Conservation (phyloP, 2,888 invertebrate genomes). For the Bombylius discolor region DNA sequence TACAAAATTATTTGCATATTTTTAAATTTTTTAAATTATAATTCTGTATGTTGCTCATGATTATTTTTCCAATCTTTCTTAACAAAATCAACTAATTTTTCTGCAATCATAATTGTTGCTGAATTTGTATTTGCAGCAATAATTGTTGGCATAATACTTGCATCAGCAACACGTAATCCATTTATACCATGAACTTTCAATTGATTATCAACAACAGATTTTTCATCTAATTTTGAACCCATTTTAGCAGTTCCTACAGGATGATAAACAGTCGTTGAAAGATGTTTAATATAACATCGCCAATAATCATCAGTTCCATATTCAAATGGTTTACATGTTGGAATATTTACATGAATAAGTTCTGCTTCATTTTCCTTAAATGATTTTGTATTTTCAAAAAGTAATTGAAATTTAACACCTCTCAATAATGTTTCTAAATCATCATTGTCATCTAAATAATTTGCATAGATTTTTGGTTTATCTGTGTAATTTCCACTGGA, state of each 20-base stretch:
- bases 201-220: slow-evolving; percentile 40
- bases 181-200: slow-evolving; percentile 44
- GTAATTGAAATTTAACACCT: slow-evolving; percentile 40
- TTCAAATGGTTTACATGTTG: slow-evolving; percentile 11
- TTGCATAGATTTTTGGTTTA: slow-evolving; percentile 43
- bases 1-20: too few species aligned
- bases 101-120: slow-evolving; percentile 65
- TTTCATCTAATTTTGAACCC: slow-evolving; percentile 39
- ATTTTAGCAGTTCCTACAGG: slow-evolving; percentile 58
- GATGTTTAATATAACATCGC: slow-evolving; percentile 43
- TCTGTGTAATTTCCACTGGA: slow-evolving; percentile 38
- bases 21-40: background rate
- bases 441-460: slow-evolving; percentile 39
- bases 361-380: slow-evolving; percentile 7
- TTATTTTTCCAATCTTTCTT: slow-evolving; percentile 46
- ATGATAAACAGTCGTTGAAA: slow-evolving; percentile 48
- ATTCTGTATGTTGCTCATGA: background rate
- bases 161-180: slow-evolving; percentile 67
- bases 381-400: slow-evolving; percentile 7
- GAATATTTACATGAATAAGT: slow-evolving; percentile 14
- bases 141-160: slow-evolving; percentile 69
- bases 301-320: slow-evolving; percentile 39
- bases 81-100: slow-evolving; percentile 63
- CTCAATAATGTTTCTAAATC: slow-evolving; percentile 33
- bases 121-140: slow-evolving; percentile 60